These are phyloP conservation scores for Anoncus sp. DNA, from an alignment of 2,888 invertebrate species.

Conservation along the genomic window DNA sequence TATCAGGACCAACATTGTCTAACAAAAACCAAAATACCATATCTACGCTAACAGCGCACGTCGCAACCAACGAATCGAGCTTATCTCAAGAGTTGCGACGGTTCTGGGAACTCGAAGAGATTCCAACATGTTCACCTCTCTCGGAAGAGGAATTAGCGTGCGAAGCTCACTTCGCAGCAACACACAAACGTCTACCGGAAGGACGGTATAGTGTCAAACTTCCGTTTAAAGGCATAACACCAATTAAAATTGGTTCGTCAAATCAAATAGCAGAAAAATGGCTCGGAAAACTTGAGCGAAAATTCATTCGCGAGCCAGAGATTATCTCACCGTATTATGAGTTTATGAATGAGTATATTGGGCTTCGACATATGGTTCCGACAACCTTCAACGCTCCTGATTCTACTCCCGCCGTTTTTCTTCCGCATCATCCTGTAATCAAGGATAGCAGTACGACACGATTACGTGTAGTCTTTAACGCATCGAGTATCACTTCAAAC, in stretches of 20 bases:
- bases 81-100: not conserved
- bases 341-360: conserved; percentile 32
- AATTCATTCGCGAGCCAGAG: conserved; percentile 1
- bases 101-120: conserved; percentile 43
- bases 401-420: not conserved
- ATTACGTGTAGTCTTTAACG: conserved; percentile 57
- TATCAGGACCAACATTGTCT: conserved; percentile 25
- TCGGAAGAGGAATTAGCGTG: not conserved
- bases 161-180: conserved; percentile 37
- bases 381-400: not conserved
- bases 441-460: conserved; percentile 43
- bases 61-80: conserved; percentile 8
- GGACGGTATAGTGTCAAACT: conserved; percentile 24
- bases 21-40: not conserved
- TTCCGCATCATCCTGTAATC: conserved; percentile 14
- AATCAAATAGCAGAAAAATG: conserved; percentile 8
- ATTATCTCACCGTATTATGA: conserved; percentile 1
- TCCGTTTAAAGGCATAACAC: conserved; percentile 15
- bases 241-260: conserved; percentile 9
- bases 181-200: conserved; percentile 3
- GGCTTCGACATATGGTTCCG: conserved; percentile 11
- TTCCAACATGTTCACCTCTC: conserved; percentile 1
- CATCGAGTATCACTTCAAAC: conserved; percentile 42
- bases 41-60: conserved; percentile 13
- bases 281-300: conserved; percentile 21